phyloP scores from a whole-genome alignment of 1,140 invertebrate species.

The Antheraea pernyi region DNA sequence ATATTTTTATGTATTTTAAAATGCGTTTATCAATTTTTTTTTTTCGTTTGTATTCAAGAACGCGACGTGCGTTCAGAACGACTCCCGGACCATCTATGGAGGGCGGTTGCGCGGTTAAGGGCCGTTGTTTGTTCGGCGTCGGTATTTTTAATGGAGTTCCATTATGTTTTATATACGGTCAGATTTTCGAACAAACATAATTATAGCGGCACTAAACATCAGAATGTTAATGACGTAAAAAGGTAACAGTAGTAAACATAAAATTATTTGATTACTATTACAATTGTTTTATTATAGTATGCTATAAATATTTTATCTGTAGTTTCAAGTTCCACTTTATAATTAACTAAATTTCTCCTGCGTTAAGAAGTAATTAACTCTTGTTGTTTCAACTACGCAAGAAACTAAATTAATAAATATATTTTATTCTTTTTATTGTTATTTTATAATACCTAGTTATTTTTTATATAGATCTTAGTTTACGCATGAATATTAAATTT shows the following conservation, averaged over 20 bases:
- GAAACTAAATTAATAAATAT: no score
- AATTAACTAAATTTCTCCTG: no score
- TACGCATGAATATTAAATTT: no score
- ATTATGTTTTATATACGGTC: conserved; percentile 6
- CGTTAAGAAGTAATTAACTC: no score
- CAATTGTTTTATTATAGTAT: no score
- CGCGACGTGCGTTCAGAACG: conserved; percentile 9
- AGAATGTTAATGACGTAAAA: background rate
- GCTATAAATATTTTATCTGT: no score
- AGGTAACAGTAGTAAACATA: background rate
- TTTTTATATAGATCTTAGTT: no score
- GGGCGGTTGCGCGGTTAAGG: conserved; percentile 15
- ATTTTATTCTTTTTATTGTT: no score
- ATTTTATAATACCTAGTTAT: no score
- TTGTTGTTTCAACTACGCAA: no score
- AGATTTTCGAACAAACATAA: background rate
- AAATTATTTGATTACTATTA: background rate
- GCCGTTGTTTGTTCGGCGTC: background rate
- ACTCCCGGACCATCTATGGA: conserved; percentile 1
- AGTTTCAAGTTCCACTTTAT: no score
- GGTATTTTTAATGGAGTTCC: conserved; percentile 2
- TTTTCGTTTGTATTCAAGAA: background rate
- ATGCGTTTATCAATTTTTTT: background rate
- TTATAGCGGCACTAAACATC: background rate
- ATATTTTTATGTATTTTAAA: background rate